Evolutionary conservation across 2,888 invertebrate genomes (phyloP), one percentile per base, ranked within the genome.

Genomic region (Apamea epomidion): DNA sequence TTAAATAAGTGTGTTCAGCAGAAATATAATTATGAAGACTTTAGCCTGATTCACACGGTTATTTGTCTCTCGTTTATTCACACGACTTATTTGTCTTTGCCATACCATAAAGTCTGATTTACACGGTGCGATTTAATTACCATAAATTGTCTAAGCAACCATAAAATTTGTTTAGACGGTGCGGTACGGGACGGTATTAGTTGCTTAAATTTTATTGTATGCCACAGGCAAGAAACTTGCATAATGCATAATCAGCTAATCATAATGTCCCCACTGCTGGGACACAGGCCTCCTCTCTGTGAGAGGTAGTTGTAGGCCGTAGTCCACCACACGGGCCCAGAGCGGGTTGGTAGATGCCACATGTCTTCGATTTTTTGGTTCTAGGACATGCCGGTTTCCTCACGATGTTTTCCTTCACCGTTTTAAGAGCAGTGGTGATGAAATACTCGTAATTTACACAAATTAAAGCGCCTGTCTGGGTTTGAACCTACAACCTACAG

Each of bases 1-100:
- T 83, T 45, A 37, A 37, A 58, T 69, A n/a, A 73, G 37, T 18
- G 0, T 51, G n/a, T 79, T 71, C 32, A 65, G 70, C 37, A 14
- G 6, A 58, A 58, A 68, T 68, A 58, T 64, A 37, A 68, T 45
- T 71, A 25, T 29, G 12, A 37, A 37, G 71, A 58, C 18, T 37
- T 72, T 4, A n/a, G n/a, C 7, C 18, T 60, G 72, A 60, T 58
- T 12, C 0, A 54, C 12, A 37, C n/a, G 18, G 6, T 10, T n/a
- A n/a, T n/a, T n/a, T n/a, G n/a, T n/a, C n/a, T n/a, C n/a, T n/a
- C n/a, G n/a, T n/a, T n/a, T n/a, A n/a, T n/a, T n/a, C n/a, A n/a
- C n/a, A 18, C 12, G 37, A 37, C n/a, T 12, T 62, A n/a, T n/a
- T 37, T 72, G n/a, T 60, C 7, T 72, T 18, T 54, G 16, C 0